Conservation (phyloP, 2,888 invertebrate species). For the Apamea crenata region DNA sequence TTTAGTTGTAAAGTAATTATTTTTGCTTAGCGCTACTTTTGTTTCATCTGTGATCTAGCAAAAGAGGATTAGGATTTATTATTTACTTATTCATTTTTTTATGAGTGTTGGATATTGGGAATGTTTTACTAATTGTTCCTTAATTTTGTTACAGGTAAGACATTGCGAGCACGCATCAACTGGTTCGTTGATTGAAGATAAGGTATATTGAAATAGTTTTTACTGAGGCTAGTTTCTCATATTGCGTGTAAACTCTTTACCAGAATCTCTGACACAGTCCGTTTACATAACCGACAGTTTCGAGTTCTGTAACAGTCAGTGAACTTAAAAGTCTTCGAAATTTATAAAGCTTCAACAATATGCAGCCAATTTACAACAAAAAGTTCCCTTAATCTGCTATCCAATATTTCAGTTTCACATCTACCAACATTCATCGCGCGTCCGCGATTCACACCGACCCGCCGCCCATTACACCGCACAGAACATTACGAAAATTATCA, state of each 20-base stretch:
- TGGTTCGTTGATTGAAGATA: background rate
- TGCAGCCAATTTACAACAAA: conserved; percentile 49
- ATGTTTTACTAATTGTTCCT: conserved; percentile 8
- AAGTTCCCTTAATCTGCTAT: conserved; percentile 56
- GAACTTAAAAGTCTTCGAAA: conserved; percentile 10
- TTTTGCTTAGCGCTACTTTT: background rate
- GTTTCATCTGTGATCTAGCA: background rate
- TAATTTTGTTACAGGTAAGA: conserved; percentile 44
- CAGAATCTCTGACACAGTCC: background rate
- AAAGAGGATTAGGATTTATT: background rate
- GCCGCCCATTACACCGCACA: conserved; percentile 59
- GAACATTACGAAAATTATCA: conserved; percentile 71
- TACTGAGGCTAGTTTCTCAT: background rate
- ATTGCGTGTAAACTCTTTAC: background rate
- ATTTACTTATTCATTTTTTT: background rate
- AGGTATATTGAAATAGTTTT: background rate
- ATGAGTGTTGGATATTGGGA: too few species aligned
- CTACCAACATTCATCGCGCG: conserved; percentile 60
- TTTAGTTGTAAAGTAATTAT: background rate
- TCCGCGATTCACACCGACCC: conserved; percentile 51
- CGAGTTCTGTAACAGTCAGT: conserved; percentile 6
- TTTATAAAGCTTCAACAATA: conserved; percentile 32
- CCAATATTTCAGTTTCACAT: conserved; percentile 65
- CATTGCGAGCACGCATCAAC: background rate
- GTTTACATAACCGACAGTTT: background rate